Evolutionary conservation across 2,888 invertebrate genomes (phyloP).

Genomic region (Stramonita haemastoma): DNA sequence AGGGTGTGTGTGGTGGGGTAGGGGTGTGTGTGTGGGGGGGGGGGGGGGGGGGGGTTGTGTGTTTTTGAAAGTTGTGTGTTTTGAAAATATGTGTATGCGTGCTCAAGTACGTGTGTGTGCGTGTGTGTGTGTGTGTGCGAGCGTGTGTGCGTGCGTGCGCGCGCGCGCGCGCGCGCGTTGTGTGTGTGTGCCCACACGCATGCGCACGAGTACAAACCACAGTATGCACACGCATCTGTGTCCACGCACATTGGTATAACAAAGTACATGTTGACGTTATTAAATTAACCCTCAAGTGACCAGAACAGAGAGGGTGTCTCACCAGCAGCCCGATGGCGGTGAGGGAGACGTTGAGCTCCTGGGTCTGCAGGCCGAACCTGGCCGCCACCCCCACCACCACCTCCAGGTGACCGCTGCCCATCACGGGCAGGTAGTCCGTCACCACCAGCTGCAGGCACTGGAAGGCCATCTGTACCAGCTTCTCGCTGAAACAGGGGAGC

Average conservation of each 20-base stretch:
- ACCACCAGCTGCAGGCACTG: slow-evolving; percentile 96
- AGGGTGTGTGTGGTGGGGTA: no score
- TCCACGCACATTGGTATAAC: not conserved
- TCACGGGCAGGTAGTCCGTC: slow-evolving; percentile 94
- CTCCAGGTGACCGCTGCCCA: slow-evolving; percentile 94
- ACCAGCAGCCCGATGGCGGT: slow-evolving; percentile 98
- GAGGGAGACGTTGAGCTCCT: slow-evolving; percentile 96
- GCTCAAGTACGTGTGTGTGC: no score
- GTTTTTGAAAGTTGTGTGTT: no score
- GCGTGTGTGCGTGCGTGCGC: no score
- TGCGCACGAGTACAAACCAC: not conserved
- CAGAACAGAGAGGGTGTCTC: slow-evolving; percentile 57
- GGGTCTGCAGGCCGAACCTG: slow-evolving; percentile 96
- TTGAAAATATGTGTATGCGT: no score
- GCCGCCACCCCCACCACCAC: slow-evolving; percentile 94
- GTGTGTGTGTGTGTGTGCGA: no score
- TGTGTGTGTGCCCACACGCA: not conserved
- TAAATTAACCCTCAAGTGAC: not conserved
- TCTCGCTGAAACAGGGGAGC: slow-evolving; percentile 81
- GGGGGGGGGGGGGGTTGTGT: no score
- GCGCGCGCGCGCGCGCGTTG: no score
- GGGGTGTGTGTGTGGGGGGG: no score
- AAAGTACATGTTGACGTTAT: not conserved
- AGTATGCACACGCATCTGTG: not conserved
- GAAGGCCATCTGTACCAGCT: slow-evolving; percentile 94